Base-by-base conservation (phyloP, 2,888 invertebrate species). In the Lymantria monacha region DNA sequence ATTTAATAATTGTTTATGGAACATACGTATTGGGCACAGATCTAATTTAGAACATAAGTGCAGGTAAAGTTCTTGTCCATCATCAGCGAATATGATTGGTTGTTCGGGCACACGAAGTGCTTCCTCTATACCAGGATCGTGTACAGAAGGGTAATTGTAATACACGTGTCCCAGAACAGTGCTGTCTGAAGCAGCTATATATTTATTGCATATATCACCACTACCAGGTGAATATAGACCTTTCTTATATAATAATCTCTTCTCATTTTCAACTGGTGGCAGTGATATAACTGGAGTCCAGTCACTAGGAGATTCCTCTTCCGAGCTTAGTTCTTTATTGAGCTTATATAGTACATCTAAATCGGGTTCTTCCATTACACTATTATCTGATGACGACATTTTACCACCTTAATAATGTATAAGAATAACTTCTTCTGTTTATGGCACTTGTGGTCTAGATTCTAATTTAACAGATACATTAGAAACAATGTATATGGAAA, bases 1-100 rank as follows among this genome's bases (percentile, higher is more conserved):
- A 0, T 49, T 65, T 7, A 74, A 31, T 42, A 82, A 55, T 30
- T 63, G 68, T 46, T 46, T 66, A 47, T 76, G 57, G 51, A 83
- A 81, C n/a, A 68, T 11, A 49, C 69, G 60, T 3, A 81, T 70
- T 3, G 76, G 72, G 42, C 61, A 67, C 42, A 48, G 36, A 22
- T 74, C 64, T 69, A 76, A 75, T 67, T 79, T 74, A 31, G 54
- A 43, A 56, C 81, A 82, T 9, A 79, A 22, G 5, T 66, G 57
- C 44, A 74, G 37, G 50, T 82, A 82, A 10, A 77, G 51, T 11
- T 70, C 67, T 40, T 72, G 75, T 3, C 81, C 81, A 42, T 80
- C 70, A 14, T 75, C 72, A 13, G 58, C 15, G 40, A 70, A 74
- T 42, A 66, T 57, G 8, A 63, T 9, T 12, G 67, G 63, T 47